Conservation (phyloP, 1,140 invertebrate species). For the Lasaia peninsularis region DNA sequence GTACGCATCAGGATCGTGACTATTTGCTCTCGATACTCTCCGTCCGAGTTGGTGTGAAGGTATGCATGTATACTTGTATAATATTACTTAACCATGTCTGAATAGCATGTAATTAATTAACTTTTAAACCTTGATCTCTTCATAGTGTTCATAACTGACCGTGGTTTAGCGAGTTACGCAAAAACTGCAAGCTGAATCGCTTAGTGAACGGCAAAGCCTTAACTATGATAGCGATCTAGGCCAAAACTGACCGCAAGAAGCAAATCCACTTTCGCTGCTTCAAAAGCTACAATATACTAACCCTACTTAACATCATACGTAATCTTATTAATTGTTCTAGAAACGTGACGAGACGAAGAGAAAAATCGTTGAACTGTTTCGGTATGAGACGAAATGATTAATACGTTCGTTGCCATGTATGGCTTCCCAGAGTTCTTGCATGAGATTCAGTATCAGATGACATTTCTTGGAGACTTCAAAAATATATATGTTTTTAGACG, state of each 20-base stretch:
- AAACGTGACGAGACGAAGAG: background rate
- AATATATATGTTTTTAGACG: too few species aligned
- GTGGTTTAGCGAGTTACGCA: conserved; percentile 14
- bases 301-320: background rate
- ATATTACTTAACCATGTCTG: background rate
- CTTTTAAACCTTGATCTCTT: conserved; percentile 14
- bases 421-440: too few species aligned
- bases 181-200: conserved; percentile 10
- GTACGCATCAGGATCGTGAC: too few species aligned
- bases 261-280: conserved; percentile 17
- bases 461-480: too few species aligned
- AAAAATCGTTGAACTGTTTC: too few species aligned
- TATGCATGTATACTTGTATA: too few species aligned
- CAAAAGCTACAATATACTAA: conserved; percentile 7
- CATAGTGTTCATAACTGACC: conserved; percentile 1
- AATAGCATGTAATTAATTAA: conserved; percentile 1
- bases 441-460: too few species aligned
- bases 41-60: too few species aligned
- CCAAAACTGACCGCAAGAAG: conserved; percentile 13
- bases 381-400: too few species aligned
- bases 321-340: background rate
- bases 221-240: conserved; percentile 15
- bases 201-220: conserved; percentile 16
- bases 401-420: too few species aligned
- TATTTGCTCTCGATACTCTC: too few species aligned